phyloP scores from a whole-genome alignment of 2,888 invertebrate species.

The Meandrusa payeni region DNA sequence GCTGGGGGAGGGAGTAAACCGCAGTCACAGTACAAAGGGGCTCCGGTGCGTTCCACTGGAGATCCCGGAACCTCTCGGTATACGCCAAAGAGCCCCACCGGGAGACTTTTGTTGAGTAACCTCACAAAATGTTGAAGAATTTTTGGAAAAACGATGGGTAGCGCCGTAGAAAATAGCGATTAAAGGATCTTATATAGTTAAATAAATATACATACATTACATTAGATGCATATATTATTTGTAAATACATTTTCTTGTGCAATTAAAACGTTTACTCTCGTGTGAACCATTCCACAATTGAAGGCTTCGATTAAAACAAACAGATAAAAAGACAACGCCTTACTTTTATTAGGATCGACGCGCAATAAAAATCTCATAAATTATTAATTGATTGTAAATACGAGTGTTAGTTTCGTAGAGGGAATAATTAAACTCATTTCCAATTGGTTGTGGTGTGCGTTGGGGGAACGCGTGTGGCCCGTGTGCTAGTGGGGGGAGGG shows the following conservation, averaged over 20 bases:
- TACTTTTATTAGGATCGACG: slow-evolving; percentile 20
- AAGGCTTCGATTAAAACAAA: slow-evolving; percentile 18
- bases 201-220: no score
- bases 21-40: no score
- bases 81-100: no score
- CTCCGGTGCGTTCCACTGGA: no score
- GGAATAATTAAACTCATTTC: slow-evolving; percentile 37
- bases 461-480: slow-evolving; percentile 42
- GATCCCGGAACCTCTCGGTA: no score
- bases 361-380: slow-evolving; percentile 24
- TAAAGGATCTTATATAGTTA: no score
- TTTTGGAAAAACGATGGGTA: no score
- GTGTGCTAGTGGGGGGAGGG: slow-evolving; percentile 44
- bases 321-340: slow-evolving; percentile 19
- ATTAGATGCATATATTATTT: no score
- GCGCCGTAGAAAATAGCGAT: no score
- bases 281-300: slow-evolving; percentile 21
- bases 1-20: no score
- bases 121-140: no score
- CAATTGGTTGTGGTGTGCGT: slow-evolving; percentile 40
- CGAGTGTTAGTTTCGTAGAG: slow-evolving; percentile 27
- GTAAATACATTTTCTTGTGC: not conserved
- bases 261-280: slow-evolving; percentile 19
- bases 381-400: slow-evolving; percentile 26
- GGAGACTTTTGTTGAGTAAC: no score